Base-by-base conservation (phyloP, 2,888 invertebrate species). In the Apodemia mormo region DNA sequence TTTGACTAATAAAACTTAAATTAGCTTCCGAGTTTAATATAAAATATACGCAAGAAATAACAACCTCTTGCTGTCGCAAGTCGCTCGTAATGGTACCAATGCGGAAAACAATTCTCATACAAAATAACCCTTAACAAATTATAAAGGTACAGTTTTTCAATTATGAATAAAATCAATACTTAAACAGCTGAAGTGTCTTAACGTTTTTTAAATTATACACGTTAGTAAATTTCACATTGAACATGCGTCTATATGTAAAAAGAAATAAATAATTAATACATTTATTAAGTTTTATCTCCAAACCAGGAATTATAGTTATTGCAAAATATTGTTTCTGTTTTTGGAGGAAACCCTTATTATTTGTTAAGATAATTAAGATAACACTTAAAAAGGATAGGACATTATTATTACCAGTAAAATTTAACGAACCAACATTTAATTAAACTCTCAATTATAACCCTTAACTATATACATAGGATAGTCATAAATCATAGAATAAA, bases 21-120 rank as follows among this genome's bases (percentile, higher is more conserved):
- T 80, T 79, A 81, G 83, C 84, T 86, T 82, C 80, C 77, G 74
- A 81, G 83, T 83, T 83, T 81, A 83, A 83, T 89, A 90, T 90
- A 92, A 91, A 91, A 91, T 92, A 90, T 91, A 90, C 90, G 85
- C 82, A 91, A 83, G 80, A 82, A 88, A 89, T 86, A 92, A 92
- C 92, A 90, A 86, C 81, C 82, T 86, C 85, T 76, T 80, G 76
- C 78, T 64, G 68, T n/a, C 33, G 45, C 68, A 68, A 49, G 49
- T 64, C 64, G 49, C 52, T 49, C 64, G 52, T 61, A n/a, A 64
- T 12, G 64, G 37, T 74, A 64, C 33, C 30, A 22, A 64, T 75
- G 79, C 77, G 80, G 71, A 75, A 79, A 78, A 79, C 79, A 70
- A 76, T 76, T 72, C 8, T 37, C 37, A 37, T 40, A 40, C 40